Evolutionary conservation across 2,888 invertebrate genomes (phyloP).

Genomic region (Nomada fucata): DNA sequence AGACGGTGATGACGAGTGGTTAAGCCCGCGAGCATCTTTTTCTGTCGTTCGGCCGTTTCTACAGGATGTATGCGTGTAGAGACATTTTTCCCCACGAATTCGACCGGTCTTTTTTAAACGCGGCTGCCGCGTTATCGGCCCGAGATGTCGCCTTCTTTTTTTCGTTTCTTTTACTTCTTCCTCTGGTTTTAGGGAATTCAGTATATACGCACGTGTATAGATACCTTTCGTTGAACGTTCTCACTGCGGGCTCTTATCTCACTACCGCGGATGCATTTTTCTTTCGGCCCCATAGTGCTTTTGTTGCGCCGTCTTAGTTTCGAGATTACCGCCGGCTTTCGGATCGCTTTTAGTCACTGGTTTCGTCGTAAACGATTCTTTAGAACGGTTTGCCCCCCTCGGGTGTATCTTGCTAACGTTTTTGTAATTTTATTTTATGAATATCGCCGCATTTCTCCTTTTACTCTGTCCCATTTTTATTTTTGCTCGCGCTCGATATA

Average conservation of each 20-base stretch:
- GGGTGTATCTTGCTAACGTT: neutral
- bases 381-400: neutral
- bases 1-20: constrained; percentile 27
- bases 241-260: constrained; percentile 6
- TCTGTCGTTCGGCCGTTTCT: constrained; percentile 1
- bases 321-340: constrained; percentile 19
- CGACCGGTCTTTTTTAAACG: constrained; percentile 15
- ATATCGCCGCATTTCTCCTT: neutral
- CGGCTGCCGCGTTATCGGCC: neutral
- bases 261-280: constrained; percentile 22
- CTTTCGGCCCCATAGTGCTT: constrained; percentile 1
- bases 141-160: neutral
- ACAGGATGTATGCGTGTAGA: too few species aligned
- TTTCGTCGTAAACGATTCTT: neutral
- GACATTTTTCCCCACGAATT: constrained; percentile 16
- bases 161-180: neutral
- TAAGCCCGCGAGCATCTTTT: constrained; percentile 8
- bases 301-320: constrained; percentile 14
- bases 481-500: neutral
- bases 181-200: constrained; percentile 7
- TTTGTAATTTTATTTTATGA: constrained; percentile 11
- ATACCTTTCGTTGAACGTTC: neutral
- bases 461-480: neutral
- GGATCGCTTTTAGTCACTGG: constrained; percentile 4
- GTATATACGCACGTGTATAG: too few species aligned